Evolutionary conservation across 2,888 invertebrate species (phyloP).

Genomic region (Lasioglossum leucozonium): DNA sequence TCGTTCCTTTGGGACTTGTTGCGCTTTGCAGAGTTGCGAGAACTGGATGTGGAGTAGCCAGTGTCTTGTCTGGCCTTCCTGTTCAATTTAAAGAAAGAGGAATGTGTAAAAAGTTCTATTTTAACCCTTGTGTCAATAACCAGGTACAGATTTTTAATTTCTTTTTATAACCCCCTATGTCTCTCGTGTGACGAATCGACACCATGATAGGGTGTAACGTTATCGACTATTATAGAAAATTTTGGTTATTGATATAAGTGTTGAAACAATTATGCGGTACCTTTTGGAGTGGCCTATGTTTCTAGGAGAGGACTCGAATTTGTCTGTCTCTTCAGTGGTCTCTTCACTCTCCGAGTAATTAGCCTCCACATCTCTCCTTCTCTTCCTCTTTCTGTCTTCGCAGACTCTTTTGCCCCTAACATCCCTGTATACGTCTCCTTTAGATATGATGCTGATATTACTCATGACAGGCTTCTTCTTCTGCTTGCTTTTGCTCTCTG

Average conservation of each 20-base stretch:
- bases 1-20: constrained; percentile 72
- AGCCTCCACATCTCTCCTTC: constrained; percentile 71
- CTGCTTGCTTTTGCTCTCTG: constrained; percentile 86
- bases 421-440: constrained; percentile 71
- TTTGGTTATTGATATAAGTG: not conserved
- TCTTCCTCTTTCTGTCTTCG: constrained; percentile 66
- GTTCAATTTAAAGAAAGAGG: not conserved
- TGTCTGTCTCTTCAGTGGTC: constrained; percentile 76
- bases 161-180: no score
- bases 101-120: not conserved
- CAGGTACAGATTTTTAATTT: no score
- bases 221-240: not conserved
- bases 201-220: no score
- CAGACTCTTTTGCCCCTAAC: constrained; percentile 49
- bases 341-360: constrained; percentile 75
- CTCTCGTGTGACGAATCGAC: no score
- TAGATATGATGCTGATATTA: constrained; percentile 80
- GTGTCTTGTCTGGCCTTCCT: constrained; percentile 87
- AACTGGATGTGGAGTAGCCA: constrained; percentile 89
- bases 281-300: constrained; percentile 57
- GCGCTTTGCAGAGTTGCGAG: constrained; percentile 85
- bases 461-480: constrained; percentile 74
- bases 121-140: not conserved
- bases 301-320: constrained; percentile 75
- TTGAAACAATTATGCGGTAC: constrained; percentile 30